phyloP scores from a whole-genome alignment of 2,797 vertebrate genomes.

The Notoglanidium macrostoma region DNA sequence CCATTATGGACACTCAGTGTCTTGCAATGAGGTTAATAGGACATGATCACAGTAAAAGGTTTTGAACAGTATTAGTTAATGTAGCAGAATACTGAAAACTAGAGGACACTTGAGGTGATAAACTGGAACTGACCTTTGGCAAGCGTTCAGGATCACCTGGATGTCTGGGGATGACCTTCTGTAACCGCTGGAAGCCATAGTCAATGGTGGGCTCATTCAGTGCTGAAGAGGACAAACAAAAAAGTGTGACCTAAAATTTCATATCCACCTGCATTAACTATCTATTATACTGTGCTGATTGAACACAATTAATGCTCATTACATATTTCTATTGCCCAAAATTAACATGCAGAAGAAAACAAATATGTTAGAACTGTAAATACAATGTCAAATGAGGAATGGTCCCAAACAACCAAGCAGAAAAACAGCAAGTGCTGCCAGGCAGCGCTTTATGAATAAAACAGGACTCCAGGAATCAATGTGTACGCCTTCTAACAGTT shows the following conservation, averaged over 20 bases:
- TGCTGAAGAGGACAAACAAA: conserved; percentile 76
- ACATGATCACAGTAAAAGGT: not conserved
- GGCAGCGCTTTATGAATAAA: conserved; percentile 51
- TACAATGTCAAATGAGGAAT: conserved; percentile 15
- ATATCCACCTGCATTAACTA: conserved; percentile 29
- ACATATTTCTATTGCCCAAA: not conserved
- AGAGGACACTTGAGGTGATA: not conserved
- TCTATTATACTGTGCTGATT: not conserved
- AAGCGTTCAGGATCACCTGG: conserved; percentile 97
- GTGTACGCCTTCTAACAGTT: conserved; percentile 42
- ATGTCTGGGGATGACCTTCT: conserved; percentile 98
- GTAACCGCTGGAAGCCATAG: conserved; percentile 98
- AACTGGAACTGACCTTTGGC: conserved; percentile 84
- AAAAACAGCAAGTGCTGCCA: conserved; percentile 35
- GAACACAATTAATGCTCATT: not conserved
- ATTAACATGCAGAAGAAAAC: conserved; percentile 23
- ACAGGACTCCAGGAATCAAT: conserved; percentile 47
- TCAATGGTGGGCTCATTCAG: conserved; percentile 98
- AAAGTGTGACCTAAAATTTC: conserved; percentile 30
- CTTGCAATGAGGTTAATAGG: not conserved
- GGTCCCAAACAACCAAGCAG: conserved; percentile 15
- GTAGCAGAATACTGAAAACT: not conserved
- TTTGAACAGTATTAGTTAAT: not conserved
- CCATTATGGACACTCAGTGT: not conserved
- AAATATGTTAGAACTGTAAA: not conserved